Evolutionary conservation across 2,113 vertebrate species (phyloP).

Genomic region (Sterna hirundo): DNA sequence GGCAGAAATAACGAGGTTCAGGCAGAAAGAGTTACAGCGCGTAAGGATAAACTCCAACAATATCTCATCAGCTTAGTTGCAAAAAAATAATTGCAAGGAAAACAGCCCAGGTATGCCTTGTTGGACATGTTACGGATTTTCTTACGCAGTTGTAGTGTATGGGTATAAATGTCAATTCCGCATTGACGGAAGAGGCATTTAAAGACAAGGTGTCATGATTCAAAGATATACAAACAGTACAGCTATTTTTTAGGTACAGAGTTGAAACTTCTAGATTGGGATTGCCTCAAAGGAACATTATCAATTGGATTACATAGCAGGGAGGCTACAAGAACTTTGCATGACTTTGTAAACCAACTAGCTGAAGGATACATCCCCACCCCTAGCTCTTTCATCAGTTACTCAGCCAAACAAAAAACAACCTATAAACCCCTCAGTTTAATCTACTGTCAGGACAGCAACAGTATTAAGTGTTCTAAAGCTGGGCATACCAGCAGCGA

Average conservation of each 20-base stretch:
- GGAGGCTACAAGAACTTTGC: not conserved
- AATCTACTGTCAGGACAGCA: not conserved
- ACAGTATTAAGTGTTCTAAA: not conserved
- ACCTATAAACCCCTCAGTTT: not conserved
- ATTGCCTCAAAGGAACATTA: not conserved
- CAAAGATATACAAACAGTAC: not conserved
- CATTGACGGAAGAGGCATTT: not conserved
- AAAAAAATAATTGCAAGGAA: not conserved
- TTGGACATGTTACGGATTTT: not conserved
- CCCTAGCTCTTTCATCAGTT: not conserved
- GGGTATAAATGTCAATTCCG: not conserved
- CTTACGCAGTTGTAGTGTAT: not conserved
- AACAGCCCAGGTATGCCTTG: not conserved
- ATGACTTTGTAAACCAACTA: not conserved
- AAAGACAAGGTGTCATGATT: not conserved
- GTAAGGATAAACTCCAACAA: not conserved
- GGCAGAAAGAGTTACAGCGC: not conserved
- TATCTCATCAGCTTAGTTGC: not conserved
- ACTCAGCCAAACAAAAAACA: not conserved
- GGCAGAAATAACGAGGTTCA: not conserved
- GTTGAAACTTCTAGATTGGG: not conserved
- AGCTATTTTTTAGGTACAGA: not conserved
- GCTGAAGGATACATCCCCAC: not conserved
- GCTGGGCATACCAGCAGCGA: not conserved
- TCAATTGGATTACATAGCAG: not conserved